Base-by-base conservation (phyloP, 2,888 invertebrate species). In the Melipona bicolor region DNA sequence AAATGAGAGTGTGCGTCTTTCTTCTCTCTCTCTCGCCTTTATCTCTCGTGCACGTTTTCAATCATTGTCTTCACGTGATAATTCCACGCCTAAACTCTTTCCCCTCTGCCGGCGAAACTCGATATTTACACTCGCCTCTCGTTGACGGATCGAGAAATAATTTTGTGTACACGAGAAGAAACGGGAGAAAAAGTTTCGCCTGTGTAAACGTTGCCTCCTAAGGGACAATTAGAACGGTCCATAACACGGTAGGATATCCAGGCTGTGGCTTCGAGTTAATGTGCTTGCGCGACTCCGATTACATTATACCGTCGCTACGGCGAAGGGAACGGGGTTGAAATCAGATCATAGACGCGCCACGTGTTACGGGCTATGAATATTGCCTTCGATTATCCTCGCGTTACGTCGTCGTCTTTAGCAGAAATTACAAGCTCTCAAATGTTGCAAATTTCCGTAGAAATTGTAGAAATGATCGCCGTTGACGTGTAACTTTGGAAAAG, bases 151-250 rank as follows among this genome's bases (percentile, higher is more conserved):
- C 81, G 86, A 72, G 81, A 81, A 87, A 83, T 89, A 89, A 89
- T 89, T 87, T 86, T 89, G 75, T 89, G 87, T 89, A 87, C 83
- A 88, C 81, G 79, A 77, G 49, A 80, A 77, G 79, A 75, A 73
- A 50, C 56, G 59, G 70, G 68, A 70, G 69, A 87, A 88, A 87
- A 87, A 81, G 69, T 73, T 84, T 80, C 68, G 81, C 78, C 73
- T 84, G 70, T 59, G 72, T 75, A 85, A 80, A 85, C 79, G 77
- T 68, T 75, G 80, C 71, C 82, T 88, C 85, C 81, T 85, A 71
- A 86, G 89, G 81, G 86, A 89, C 89, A 89, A 88, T 90, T 89
- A 89, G 84, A 78, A 83, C 82, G 83, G 82, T 81, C 83, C 83
- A 80, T 81, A 82, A 79, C 82, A 79, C 62, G 74, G 71, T 27